Base-by-base conservation (phyloP, 1,140 invertebrate genomes). In the Cheumatopsyche charites region DNA sequence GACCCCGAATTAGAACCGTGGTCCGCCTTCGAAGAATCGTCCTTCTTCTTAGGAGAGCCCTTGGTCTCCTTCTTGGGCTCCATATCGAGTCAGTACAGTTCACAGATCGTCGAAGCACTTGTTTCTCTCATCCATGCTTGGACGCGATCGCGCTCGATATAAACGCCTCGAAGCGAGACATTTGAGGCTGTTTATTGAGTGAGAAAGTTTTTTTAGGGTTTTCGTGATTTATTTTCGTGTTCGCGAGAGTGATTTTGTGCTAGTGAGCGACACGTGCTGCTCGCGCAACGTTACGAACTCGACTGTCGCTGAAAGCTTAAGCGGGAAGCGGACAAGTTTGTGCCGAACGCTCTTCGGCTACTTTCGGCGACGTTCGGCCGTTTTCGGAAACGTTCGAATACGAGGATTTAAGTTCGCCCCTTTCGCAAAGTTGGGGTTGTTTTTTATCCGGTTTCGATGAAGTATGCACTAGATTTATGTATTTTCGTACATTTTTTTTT, bases 221-320 rank as follows among this genome's bases (percentile, higher is more conserved):
- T 58, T 25, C 21, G 19, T 23, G 55, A 7, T 4, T 58, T 4
- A 7, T 25, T 25, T 58, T 25, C 19, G 55, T 23, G 21, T 25
- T 25, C 21, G 49, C 15, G 7, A 19, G 55, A 36, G 9, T 3
- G 29, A 4, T 25, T 11, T 19, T 21, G 23, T 11, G 11, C 9
- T 13, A 13, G 11, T 1, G 62, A 41, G 21, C 62, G 65, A 26
- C 36, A 49, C 74, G 63, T 25, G 23, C 74, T 58, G 47, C 11
- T 36, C 17, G 17, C 65, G 25, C 74, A 49, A 43, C 67, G 55
- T 55, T 36, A 65, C 42, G 68, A 73, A 73, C 74, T 75, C 74
- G 71, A 75, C 74, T 75, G 73, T 62, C n/a, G n/a, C 62, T 74
- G 52, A 43, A 62, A 72, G 58, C 65, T 69, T 55, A n/a, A 61